Evolutionary conservation across 2,888 invertebrate genomes (phyloP).

Genomic region (Leptinotarsa rubiginosa): DNA sequence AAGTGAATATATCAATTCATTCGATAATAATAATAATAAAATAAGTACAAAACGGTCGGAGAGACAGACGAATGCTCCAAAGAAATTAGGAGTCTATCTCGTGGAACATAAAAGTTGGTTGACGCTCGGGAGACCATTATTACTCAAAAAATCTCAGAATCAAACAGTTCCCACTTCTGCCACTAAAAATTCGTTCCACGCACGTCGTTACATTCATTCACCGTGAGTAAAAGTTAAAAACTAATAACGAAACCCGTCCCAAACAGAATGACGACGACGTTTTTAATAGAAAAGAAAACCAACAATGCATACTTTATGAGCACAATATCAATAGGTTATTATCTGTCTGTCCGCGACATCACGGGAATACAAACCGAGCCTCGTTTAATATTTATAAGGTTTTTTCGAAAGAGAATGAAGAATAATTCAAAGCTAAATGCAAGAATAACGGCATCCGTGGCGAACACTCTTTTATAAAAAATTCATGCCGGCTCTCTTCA

Average conservation of each 20-base stretch:
- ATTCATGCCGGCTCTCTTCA: slow-evolving; percentile 36
- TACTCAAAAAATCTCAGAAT: too few species aligned
- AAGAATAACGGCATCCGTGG: slow-evolving; percentile 38
- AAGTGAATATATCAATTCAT: too few species aligned
- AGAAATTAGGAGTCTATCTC: too few species aligned
- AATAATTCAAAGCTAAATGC: slow-evolving; percentile 42
- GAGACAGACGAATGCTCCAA: too few species aligned
- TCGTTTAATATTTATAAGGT: slow-evolving; percentile 40
- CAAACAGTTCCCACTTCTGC: background rate
- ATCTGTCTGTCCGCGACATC: slow-evolving; percentile 10
- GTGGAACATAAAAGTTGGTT: too few species aligned
- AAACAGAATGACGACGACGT: slow-evolving; percentile 17
- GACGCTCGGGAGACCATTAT: too few species aligned
- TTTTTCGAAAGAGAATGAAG: slow-evolving; percentile 31
- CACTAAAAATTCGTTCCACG: background rate
- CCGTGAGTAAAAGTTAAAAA: slow-evolving; percentile 1
- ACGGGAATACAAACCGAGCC: slow-evolving; percentile 15
- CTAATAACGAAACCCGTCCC: slow-evolving; percentile 16
- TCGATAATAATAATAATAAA: too few species aligned
- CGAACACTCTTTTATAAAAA: slow-evolving; percentile 42
- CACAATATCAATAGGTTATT: slow-evolving; percentile 20
- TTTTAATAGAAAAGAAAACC: slow-evolving; percentile 18
- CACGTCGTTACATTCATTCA: background rate
- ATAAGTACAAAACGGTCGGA: too few species aligned
- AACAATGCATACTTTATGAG: slow-evolving; percentile 19